Conservation (phyloP, 2,113 vertebrate species). For the Myrmecobius fasciatus region DNA sequence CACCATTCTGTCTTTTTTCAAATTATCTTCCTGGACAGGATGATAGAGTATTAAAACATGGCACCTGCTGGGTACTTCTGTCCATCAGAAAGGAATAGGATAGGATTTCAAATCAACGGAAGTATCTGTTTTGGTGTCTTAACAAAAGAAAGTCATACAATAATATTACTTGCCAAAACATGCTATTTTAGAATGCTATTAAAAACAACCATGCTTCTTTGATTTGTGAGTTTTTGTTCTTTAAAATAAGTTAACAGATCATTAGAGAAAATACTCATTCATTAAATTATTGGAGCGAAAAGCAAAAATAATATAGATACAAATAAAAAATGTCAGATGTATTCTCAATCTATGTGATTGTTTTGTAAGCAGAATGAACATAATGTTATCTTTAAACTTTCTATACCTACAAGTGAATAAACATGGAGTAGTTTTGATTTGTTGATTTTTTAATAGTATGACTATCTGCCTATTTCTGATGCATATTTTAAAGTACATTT, state of each 20-base stretch:
- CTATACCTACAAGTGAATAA: constrained; percentile 56
- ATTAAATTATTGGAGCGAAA: constrained; percentile 39
- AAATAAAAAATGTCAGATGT: constrained; percentile 48
- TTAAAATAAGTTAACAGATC: constrained; percentile 41
- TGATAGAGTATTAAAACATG: background rate
- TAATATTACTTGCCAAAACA: background rate
- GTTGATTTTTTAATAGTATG: background rate
- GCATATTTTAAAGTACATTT: background rate
- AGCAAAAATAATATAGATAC: constrained; percentile 50
- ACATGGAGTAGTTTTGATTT: background rate
- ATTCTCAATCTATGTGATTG: constrained; percentile 37
- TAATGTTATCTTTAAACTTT: constrained; percentile 42
- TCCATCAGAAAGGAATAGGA: background rate
- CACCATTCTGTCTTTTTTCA: background rate
- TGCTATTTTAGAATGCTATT: constrained; percentile 38
- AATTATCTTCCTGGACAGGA: background rate
- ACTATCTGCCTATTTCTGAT: background rate
- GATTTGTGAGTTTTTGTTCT: constrained; percentile 47
- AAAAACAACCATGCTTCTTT: constrained; percentile 36
- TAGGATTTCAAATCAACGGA: constrained; percentile 7
- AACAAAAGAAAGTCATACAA: constrained; percentile 34
- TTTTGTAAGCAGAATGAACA: constrained; percentile 40
- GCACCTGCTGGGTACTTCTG: background rate
- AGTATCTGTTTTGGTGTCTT: constrained; percentile 11
- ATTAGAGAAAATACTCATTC: constrained; percentile 50